Evolutionary conservation across 2,888 invertebrate genomes (phyloP).

Genomic region (Lasioglossum pauxillum): DNA sequence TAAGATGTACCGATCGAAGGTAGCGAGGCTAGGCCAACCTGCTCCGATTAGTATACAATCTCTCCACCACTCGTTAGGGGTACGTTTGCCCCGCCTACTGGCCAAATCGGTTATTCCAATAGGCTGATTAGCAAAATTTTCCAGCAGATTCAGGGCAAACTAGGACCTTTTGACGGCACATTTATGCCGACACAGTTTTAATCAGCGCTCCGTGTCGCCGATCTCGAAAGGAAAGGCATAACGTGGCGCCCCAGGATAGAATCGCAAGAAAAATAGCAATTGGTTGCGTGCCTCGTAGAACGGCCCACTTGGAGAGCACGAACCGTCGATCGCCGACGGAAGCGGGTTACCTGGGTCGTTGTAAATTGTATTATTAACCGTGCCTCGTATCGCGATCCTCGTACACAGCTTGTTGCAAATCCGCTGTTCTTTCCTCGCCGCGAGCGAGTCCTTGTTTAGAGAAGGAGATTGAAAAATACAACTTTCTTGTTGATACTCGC

Average conservation of each 20-base stretch:
- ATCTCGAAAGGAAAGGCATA: neutral
- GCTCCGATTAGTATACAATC: too few relatives aligned
- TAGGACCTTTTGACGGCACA: neutral
- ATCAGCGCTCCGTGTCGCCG: neutral
- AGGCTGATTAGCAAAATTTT: neutral
- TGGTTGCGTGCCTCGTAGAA: constrained; percentile 35
- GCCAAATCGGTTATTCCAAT: too few relatives aligned
- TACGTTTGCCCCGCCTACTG: too few relatives aligned
- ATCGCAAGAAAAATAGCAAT: constrained; percentile 3
- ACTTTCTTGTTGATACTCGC: neutral
- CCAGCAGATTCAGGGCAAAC: neutral
- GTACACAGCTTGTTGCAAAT: neutral
- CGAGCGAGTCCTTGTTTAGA: neutral
- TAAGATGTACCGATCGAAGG: too few relatives aligned
- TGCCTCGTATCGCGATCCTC: neutral
- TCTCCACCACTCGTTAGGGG: too few relatives aligned
- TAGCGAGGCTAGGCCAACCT: too few relatives aligned
- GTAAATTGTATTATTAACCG: constrained; percentile 34
- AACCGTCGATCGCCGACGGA: constrained; percentile 18
- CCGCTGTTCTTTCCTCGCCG: neutral
- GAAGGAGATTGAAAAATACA: neutral
- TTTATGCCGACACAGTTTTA: neutral
- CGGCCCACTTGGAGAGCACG: constrained; percentile 28
- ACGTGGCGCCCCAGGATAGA: constrained; percentile 5
- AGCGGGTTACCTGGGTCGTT: constrained; percentile 37